Conservation (phyloP, 2,113 vertebrate species). For the Oriolus oriolus region DNA sequence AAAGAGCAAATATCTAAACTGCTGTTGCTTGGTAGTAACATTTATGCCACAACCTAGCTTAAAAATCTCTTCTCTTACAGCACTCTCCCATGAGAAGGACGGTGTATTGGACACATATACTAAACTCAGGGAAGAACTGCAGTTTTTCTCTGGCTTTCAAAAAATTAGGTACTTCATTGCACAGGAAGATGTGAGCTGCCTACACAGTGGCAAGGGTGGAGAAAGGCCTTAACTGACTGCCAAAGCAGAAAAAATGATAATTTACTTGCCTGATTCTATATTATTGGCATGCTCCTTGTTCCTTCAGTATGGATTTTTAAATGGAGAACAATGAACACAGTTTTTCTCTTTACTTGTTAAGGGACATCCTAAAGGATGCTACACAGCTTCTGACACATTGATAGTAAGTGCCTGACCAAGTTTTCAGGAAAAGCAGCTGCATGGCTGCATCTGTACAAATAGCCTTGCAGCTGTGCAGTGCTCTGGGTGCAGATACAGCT, state of each 20-base stretch:
- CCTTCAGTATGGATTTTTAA: not conserved
- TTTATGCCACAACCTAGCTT: not conserved
- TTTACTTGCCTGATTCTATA: not conserved
- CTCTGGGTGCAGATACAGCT: not conserved
- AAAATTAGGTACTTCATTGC: not conserved
- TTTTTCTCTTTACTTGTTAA: not conserved
- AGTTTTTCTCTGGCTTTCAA: not conserved
- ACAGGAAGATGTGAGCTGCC: not conserved
- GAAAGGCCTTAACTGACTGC: not conserved
- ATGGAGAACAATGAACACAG: not conserved
- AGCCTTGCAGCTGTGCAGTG: not conserved
- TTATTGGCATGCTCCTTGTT: not conserved
- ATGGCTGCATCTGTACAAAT: not conserved
- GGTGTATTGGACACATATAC: not conserved
- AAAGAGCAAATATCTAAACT: not conserved
- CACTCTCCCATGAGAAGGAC: not conserved
- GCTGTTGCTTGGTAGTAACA: not conserved
- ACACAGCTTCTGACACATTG: not conserved
- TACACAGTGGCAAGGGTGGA: not conserved
- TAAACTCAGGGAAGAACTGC: not conserved
- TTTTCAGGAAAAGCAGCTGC: not conserved
- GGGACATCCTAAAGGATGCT: not conserved
- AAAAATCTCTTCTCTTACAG: not conserved
- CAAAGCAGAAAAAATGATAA: not conserved
- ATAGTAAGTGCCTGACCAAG: not conserved